Evolutionary conservation across 2,888 invertebrate genomes (phyloP).

Genomic region (Xanthorhoe spadicearia): DNA sequence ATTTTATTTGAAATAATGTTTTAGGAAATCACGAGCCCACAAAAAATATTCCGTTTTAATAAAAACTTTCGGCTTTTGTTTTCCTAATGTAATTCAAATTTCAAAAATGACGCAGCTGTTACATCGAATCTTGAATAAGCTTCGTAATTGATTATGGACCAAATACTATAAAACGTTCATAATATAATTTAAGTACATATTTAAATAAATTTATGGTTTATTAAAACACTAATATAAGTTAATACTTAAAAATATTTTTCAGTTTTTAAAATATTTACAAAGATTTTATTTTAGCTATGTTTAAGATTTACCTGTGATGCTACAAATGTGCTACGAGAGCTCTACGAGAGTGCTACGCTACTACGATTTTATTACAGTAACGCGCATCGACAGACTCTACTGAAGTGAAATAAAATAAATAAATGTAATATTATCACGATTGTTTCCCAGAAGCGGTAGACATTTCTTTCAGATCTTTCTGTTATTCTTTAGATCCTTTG

Average conservation of each 20-base stretch:
- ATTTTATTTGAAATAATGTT: conserved; percentile 13
- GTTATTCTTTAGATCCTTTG: too few species aligned
- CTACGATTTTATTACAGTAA: too few species aligned
- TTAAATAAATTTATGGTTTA: neutral
- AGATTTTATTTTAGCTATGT: too few species aligned
- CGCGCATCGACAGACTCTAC: neutral
- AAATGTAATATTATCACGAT: too few species aligned
- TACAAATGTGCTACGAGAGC: neutral
- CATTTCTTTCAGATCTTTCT: too few species aligned
- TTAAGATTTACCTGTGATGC: neutral
- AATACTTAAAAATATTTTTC: too few species aligned
- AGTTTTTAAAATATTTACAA: too few species aligned
- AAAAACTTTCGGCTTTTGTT: conserved; percentile 78
- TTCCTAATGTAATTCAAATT: conserved; percentile 80
- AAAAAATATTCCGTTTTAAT: conserved; percentile 68
- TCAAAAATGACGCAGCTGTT: conserved; percentile 78
- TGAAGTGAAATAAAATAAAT: too few species aligned
- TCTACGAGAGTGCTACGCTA: too few species aligned
- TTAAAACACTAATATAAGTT: too few species aligned
- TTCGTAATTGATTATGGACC: conserved; percentile 57
- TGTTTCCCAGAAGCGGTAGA: too few species aligned
- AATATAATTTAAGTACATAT: neutral
- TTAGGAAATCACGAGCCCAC: conserved; percentile 2
- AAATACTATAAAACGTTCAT: too few species aligned
- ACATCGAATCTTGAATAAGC: conserved; percentile 57